Percentiles rank a stretch among this genome's conserved stretches.
phyloP scores from a whole-genome alignment of 1,140 invertebrate genomes.

The Macrostomum lignano region DNA sequence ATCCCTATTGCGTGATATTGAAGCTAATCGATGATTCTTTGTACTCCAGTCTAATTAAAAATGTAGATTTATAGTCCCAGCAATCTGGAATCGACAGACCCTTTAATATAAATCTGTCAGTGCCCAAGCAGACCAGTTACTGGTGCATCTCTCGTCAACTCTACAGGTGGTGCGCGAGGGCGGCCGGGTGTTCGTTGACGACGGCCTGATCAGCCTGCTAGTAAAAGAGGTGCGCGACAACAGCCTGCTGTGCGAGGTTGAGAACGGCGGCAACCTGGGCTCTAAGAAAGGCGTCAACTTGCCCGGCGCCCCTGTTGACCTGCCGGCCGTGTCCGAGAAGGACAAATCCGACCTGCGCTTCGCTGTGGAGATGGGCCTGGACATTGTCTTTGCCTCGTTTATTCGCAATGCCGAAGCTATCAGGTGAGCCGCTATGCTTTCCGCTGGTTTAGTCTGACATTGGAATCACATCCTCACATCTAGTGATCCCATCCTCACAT shows the following conservation, averaged over 20 bases:
- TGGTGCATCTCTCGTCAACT: too few relatives aligned
- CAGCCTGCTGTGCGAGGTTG: constrained; percentile 46
- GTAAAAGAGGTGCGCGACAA: constrained; percentile 37
- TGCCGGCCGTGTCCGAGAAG: constrained; percentile 91
- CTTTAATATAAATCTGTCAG: too few relatives aligned
- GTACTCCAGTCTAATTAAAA: too few relatives aligned
- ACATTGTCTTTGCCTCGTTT: constrained; percentile 96
- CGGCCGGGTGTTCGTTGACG: constrained; percentile 46
- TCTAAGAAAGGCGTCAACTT: constrained; percentile 83
- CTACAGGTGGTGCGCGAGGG: not conserved
- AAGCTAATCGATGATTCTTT: too few relatives aligned
- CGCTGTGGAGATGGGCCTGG: constrained; percentile 75
- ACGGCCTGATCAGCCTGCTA: constrained; percentile 78
- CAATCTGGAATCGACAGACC: too few relatives aligned
- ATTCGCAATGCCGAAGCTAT: constrained; percentile 68
- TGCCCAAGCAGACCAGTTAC: too few relatives aligned
- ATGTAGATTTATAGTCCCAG: too few relatives aligned
- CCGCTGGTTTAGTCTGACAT: too few relatives aligned
- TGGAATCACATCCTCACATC: too few relatives aligned
- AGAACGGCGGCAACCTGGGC: constrained; percentile 84
- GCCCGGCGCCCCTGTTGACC: constrained; percentile 73
- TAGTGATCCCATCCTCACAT: too few relatives aligned
- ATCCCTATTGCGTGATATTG: too few relatives aligned
- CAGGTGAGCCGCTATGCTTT: too few relatives aligned
- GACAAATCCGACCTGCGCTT: constrained; percentile 74